Base-by-base conservation (phyloP, 2,888 invertebrate species). In the Malthinus seriepunctatus region DNA sequence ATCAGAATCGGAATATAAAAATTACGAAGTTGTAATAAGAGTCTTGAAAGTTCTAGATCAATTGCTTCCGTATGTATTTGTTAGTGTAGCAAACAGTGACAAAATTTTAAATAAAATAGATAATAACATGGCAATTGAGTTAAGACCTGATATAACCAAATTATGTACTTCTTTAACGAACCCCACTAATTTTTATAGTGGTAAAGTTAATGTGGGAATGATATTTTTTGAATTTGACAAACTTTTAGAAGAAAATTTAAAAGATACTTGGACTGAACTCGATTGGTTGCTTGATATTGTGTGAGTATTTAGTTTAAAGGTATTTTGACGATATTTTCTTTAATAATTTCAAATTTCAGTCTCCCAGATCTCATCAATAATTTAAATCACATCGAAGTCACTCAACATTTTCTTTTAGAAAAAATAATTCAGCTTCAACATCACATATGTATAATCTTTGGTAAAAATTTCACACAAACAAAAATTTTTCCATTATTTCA, bases 261-360 rank as follows among this genome's bases (percentile, higher is more conserved):
- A 85, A 64, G 84, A 85, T 62, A 84, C 85, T 66, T 93, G 92
- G 91, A 75, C 83, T 8, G 87, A 88, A 73, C 79, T 90, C 62
- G 84, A 85, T 56, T 92, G 91, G 89, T 80, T 88, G 70, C 79
- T 84, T 10, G 79, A 82, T 71, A 82, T 82, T 73, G 79, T 85
- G 88, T 88, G 76, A 83, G 85, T 39, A 38, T 15, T 33, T 23
- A 23, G 23, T 23, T 23, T 23, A 23, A 11, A 10, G 8, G n/a
- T 12, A 8, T 15, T 46, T 10, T 23, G 5, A 23, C 23, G 45
- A 49, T 37, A 39, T 46, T 53, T 59, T 42, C 31, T n/a, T n/a
- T n/a, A n/a, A n/a, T n/a, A n/a, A 42, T 56, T 53, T 49, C 37
- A 53, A 42, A 46, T 78, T 78, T 42, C 71, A 88, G 87, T 68